Conservation (phyloP, 2,797 vertebrate genomes). For the Darevskia mixta region DNA sequence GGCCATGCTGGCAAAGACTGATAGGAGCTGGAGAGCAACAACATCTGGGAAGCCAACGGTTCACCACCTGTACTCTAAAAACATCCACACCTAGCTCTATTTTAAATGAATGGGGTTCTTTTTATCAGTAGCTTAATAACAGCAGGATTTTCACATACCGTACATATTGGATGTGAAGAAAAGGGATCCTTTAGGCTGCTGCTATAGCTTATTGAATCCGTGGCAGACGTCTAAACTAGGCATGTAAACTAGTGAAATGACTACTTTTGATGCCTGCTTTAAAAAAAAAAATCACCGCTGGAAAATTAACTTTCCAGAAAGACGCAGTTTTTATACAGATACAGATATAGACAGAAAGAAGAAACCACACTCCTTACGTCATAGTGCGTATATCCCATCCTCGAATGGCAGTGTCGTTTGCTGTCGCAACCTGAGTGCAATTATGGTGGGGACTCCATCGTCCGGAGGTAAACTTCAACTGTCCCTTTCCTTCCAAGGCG, state of each 20-base stretch:
- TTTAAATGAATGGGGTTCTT: neutral
- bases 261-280: neutral
- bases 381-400: conserved; percentile 96
- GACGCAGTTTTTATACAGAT: neutral
- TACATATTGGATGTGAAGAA: conserved; percentile 14
- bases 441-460: conserved; percentile 98
- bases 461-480: conserved; percentile 93
- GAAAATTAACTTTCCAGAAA: neutral
- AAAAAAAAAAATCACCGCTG: neutral
- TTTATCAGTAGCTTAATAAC: neutral
- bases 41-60: neutral
- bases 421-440: conserved; percentile 94
- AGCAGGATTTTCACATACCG: neutral
- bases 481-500: conserved; percentile 94
- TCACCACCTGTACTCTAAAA: neutral
- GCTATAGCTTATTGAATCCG: neutral
- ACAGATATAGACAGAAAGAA: neutral
- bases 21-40: neutral
- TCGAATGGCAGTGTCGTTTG: conserved; percentile 91
- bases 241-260: neutral
- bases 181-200: conserved; percentile 9
- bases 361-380: conserved; percentile 81
- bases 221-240: neutral
- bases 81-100: neutral
- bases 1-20: neutral